phyloP scores from a whole-genome alignment of 2,113 vertebrate species.

The Tachysurus vachellii region DNA sequence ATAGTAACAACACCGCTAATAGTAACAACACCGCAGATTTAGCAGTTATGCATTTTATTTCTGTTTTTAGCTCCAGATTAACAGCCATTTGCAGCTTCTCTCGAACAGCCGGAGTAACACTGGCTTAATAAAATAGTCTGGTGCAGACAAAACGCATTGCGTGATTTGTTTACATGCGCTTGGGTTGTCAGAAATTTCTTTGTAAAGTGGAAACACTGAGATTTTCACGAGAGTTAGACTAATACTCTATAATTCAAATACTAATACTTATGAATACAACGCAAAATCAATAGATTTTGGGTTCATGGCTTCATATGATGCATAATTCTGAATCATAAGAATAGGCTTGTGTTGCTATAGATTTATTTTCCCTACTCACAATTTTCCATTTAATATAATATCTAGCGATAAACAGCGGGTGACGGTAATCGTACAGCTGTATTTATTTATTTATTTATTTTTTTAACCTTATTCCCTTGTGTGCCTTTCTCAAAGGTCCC shows the following conservation, averaged over 20 bases:
- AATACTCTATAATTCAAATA: background rate
- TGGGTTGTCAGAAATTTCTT: no score
- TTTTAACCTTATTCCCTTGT: slow-evolving; percentile 18
- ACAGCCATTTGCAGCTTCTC: background rate
- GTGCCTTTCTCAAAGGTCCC: slow-evolving; percentile 76
- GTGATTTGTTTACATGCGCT: background rate
- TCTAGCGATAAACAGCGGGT: background rate
- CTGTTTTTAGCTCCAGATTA: background rate
- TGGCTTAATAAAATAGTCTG: background rate
- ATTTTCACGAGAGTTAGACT: no score
- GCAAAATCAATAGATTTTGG: no score
- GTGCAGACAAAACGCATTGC: background rate
- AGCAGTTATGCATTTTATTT: background rate
- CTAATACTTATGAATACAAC: background rate
- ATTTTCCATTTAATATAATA: background rate
- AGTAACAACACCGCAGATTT: background rate
- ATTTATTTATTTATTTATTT: background rate
- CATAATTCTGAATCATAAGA: background rate
- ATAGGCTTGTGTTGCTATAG: background rate
- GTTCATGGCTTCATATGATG: background rate
- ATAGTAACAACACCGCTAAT: background rate
- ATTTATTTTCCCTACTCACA: no score
- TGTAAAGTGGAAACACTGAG: background rate
- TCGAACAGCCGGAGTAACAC: background rate
- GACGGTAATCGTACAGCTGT: background rate